These are phyloP conservation scores for Heloderma charlesbogerti DNA, from an alignment of 2,113 vertebrate genomes.

Conservation along the genomic window DNA sequence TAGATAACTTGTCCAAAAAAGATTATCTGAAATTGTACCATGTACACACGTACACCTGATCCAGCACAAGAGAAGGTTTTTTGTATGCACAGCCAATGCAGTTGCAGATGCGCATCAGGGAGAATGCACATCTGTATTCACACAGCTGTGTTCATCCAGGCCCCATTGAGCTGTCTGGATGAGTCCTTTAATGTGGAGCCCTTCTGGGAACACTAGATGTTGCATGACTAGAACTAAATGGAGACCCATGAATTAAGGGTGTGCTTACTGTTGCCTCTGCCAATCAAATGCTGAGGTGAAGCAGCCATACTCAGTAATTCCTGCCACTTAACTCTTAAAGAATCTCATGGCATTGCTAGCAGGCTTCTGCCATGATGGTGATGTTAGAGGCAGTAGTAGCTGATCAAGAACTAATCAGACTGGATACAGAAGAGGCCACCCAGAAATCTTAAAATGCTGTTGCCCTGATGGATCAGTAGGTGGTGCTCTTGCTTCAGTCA, in stretches of 20 bases:
- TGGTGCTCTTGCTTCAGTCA: conserved; percentile 18
- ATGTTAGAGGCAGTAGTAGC: background rate
- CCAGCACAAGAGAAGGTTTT: background rate
- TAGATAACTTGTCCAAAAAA: background rate
- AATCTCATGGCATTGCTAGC: background rate
- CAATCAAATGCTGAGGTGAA: background rate
- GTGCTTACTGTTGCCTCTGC: background rate
- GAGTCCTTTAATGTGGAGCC: background rate
- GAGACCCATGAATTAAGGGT: background rate
- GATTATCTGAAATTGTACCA: background rate
- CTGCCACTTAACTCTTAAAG: background rate
- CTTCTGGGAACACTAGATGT: background rate
- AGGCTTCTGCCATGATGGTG: background rate
- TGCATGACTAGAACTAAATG: background rate
- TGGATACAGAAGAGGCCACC: background rate
- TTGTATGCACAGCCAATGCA: background rate
- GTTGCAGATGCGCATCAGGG: background rate
- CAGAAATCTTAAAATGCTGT: background rate
- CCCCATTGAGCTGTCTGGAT: background rate
- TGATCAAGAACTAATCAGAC: background rate
- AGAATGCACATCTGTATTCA: background rate
- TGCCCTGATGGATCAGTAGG: conserved; percentile 2
- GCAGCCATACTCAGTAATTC: background rate
- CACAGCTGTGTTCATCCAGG: background rate
- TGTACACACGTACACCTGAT: background rate